Evolutionary conservation across 2,888 invertebrate species (phyloP).

Genomic region (Synanthedon tipuliformis): DNA sequence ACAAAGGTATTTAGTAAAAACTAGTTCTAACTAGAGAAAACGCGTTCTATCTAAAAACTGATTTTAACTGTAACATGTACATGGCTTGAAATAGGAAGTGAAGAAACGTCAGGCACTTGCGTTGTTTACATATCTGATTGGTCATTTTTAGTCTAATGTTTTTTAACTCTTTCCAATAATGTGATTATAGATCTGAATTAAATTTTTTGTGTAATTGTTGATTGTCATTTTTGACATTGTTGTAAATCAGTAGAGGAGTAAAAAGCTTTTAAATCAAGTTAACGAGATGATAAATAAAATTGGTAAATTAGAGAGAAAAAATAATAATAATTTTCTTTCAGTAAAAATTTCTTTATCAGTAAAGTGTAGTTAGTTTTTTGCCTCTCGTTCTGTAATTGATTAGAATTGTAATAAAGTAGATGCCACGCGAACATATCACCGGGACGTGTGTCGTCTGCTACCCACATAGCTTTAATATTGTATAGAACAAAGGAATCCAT

Average conservation of each 20-base stretch:
- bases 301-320: neutral
- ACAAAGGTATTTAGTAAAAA: too few species aligned
- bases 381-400: neutral
- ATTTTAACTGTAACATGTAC: neutral
- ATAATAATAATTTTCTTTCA: too few species aligned
- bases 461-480: constrained; percentile 51
- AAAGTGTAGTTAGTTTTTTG: too few species aligned
- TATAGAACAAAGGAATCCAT: constrained; percentile 17
- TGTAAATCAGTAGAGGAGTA: constrained; percentile 1
- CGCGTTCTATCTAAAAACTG: too few species aligned
- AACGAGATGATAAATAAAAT: neutral
- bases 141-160: constrained; percentile 39
- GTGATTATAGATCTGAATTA: constrained; percentile 44
- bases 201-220: constrained; percentile 5
- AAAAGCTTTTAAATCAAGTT: neutral
- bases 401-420: neutral
- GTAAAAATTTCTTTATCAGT: too few species aligned
- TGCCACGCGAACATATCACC: constrained; percentile 23
- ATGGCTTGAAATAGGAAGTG: neutral
- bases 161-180: constrained; percentile 16
- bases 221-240: constrained; percentile 2
- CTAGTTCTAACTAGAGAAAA: too few species aligned
- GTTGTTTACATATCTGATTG: constrained; percentile 39
- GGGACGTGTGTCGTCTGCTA: constrained; percentile 25
- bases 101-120: constrained; percentile 1